Conservation (phyloP, 1,140 invertebrate species). For the Steinernema feltiae region DNA sequence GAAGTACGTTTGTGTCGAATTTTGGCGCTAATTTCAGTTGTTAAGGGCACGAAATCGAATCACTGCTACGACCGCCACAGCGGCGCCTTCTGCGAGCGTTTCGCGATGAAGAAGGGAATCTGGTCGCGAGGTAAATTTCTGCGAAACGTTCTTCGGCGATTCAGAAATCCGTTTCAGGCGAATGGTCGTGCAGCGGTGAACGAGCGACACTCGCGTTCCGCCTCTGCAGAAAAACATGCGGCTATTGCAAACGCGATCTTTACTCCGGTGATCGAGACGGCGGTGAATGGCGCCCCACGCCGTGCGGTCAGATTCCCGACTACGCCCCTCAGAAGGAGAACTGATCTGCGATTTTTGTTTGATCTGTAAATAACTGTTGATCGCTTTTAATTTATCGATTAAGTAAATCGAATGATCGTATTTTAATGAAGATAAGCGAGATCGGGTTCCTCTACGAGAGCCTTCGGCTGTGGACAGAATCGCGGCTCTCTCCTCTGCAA, state of each 20-base stretch:
- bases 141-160: too few relatives aligned
- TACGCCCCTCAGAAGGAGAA: not conserved
- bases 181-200: slow-evolving; percentile 33
- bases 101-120: slow-evolving; percentile 26
- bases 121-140: too few relatives aligned
- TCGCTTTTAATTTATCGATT: not conserved
- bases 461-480: not conserved
- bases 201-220: slow-evolving; percentile 31
- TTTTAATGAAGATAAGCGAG: not conserved
- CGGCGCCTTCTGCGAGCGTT: slow-evolving; percentile 28
- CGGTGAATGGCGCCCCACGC: not conserved
- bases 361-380: not conserved
- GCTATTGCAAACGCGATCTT: slow-evolving; percentile 31
- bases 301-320: not conserved
- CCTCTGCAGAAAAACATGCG: slow-evolving; percentile 35
- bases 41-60: slow-evolving; percentile 22
- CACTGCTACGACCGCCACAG: slow-evolving; percentile 33
- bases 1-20: not conserved
- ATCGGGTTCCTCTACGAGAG: not conserved
- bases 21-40: not conserved
- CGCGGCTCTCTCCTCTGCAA: not conserved
- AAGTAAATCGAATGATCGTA: too few relatives aligned
- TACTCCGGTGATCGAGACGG: slow-evolving; percentile 17
- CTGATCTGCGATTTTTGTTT: not conserved
- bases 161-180: too few relatives aligned